Base-by-base conservation (phyloP, 2,888 invertebrate genomes). In the Volucella bombylans region DNA sequence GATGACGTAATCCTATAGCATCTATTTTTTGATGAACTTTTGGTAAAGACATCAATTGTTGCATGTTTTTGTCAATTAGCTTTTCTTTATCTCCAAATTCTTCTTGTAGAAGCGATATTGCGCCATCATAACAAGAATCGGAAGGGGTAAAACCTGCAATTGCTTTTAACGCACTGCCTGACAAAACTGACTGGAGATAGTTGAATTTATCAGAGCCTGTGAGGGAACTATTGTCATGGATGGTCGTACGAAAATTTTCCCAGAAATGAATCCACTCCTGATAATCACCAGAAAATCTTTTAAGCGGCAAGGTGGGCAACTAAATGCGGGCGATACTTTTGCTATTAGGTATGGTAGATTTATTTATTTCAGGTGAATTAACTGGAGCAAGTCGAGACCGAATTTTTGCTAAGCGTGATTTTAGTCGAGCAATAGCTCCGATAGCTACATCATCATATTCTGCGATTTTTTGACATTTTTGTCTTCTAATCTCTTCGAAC, bases 1-100 rank as follows among this genome's bases (percentile, higher is more conserved):
- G n/a, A n/a, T n/a, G n/a, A 31, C 62, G 62, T 8, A 62, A 14
- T 8, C 62, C 14, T 2, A 10, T n/a, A n/a, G 9, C 23, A 23
- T 23, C 23, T 1, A 14, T 41, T 11, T 43, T 14, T 43, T 10
- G 12, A 8, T 15, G 15, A 12, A 43, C 9, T 12, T 41, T 45
- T n/a, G 55, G 69, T n/a, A 55, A 47, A 4, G 39, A 39, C 11
- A 59, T 15, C 1, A 69, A 23, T 4, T 50, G 41, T 9, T 71
- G 71, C 50, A 69, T 69, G 9, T 49, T 12, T 50, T 49, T 69
- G n/a, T 69, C 69, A 3, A 69, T 47, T 1, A 69, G 41, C 4
- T 38, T 55, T 10, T 71, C 69, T 1, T 12, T 41, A 41, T 50
- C 41, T 2, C 50, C 59, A 31, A 39, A 49, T n/a, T 59, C 31